Conservation (phyloP, 1,140 invertebrate species). For the Andrena cerasifolii region DNA sequence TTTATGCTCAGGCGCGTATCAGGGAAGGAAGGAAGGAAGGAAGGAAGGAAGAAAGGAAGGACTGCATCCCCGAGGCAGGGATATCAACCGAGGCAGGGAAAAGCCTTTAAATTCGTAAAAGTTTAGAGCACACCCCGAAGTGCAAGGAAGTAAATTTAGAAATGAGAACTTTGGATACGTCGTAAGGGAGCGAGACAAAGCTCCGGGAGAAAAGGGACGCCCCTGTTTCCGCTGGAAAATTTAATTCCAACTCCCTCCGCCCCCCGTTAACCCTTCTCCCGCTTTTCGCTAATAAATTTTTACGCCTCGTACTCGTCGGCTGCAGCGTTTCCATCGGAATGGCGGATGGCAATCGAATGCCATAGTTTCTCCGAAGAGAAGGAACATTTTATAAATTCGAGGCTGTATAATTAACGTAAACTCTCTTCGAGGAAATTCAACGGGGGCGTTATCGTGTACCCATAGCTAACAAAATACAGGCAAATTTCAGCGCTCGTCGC, state of each 20-base stretch:
- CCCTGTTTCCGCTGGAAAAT: slow-evolving; percentile 9
- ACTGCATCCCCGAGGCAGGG: slow-evolving; percentile 19
- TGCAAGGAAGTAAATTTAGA: slow-evolving; percentile 34
- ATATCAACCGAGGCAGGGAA: slow-evolving; percentile 34
- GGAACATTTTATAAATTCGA: too few species aligned
- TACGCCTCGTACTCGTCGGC: background rate
- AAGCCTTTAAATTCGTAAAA: slow-evolving; percentile 55
- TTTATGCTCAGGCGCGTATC: slow-evolving; percentile 60
- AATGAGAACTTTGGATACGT: slow-evolving; percentile 41
- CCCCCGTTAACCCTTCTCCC: slow-evolving; percentile 4
- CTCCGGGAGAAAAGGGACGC: too few species aligned
- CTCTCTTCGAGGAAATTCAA: too few species aligned
- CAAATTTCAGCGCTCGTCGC: too few species aligned
- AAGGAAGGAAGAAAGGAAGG: background rate
- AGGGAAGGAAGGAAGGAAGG: background rate
- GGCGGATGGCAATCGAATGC: background rate
- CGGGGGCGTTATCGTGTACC: too few species aligned
- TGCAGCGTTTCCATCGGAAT: slow-evolving; percentile 11
- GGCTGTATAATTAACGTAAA: too few species aligned
- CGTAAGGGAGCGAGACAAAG: slow-evolving; percentile 26
- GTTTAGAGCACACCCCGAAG: slow-evolving; percentile 42
- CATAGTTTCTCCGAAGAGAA: background rate
- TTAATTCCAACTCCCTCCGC: slow-evolving; percentile 34
- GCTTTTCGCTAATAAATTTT: slow-evolving; percentile 25
- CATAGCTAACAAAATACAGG: too few species aligned